Evolutionary conservation across 2,797 vertebrate genomes (phyloP), one percentile per base, ranked within the genome.

Genomic region (Anguilla pacifica): DNA sequence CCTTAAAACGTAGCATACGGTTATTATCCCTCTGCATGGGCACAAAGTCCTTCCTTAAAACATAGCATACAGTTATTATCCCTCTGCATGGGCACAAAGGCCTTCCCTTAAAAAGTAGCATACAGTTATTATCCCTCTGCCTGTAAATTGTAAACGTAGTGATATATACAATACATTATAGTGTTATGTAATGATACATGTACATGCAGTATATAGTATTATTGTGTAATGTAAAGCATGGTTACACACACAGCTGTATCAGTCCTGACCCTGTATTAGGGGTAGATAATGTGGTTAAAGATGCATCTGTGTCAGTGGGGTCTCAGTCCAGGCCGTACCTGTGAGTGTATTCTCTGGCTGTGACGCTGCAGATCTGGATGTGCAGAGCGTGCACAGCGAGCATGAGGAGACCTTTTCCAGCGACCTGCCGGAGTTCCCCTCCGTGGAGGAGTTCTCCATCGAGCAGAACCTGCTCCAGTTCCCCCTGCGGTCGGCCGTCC

Each of bases 331-430:
- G 5, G 13, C 0, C 19, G 59, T 61, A 22, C 25, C 13, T 61
- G 59, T 61, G 9, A 57, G 55, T 17, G 9, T 0, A 0, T 67
- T 6, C 10, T 25, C 84, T 85, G 28, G 98, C 84, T 19, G 0
- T 87, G 15, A 46, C 0, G 46, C 0, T 85, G 91, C 94, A 99
- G 98, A 99, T 94, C 93, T 98, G 95, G 98, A 99, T 93, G 98
- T 97, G 94, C 98, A 98, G 92, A 99, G 97, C 91, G 90, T 98
- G 51, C 97, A 97, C 94, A 97, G 97, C 13, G 98, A 99, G 90
- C 97, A 98, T 0, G 98, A 99, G 82, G 97, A 98, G 92, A 88
- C 97, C 0, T 97, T 97, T 93, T 95, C 96, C 91, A 96, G 97
- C 70, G 97, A 99, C 90, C 95, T 98, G 83, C 95, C 97, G 0